A percentile compares a stretch with the other conserved stretches of the same genome.
Evolutionary conservation across 2,888 invertebrate genomes (phyloP).

Genomic region (Philereme transversata): DNA sequence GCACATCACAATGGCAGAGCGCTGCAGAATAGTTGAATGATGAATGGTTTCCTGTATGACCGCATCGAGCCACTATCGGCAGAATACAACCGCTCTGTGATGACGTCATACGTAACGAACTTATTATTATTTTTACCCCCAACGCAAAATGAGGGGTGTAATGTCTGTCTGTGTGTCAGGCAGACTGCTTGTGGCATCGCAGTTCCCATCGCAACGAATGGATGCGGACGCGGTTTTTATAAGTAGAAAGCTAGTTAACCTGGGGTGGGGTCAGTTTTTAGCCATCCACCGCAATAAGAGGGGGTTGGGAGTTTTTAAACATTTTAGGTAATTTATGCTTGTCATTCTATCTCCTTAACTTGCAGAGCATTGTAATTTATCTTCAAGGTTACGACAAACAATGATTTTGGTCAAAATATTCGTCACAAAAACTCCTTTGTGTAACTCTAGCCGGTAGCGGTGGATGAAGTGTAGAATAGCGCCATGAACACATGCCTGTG

Average conservation of each 20-base stretch:
- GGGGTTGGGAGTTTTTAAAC: no score
- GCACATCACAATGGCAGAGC: neutral
- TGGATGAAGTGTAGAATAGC: constrained; percentile 15
- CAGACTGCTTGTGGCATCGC: neutral
- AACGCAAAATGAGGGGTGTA: no score
- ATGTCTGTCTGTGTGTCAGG: neutral
- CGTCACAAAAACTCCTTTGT: constrained; percentile 34
- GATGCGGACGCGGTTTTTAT: no score
- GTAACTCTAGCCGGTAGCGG: constrained; percentile 31
- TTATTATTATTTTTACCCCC: no score
- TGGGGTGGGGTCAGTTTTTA: no score
- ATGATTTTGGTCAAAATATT: neutral
- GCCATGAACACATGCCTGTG: constrained; percentile 29
- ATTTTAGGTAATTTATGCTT: no score
- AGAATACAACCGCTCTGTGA: neutral
- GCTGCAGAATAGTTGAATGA: constrained; percentile 12
- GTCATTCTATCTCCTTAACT: neutral
- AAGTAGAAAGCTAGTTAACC: no score
- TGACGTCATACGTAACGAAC: neutral
- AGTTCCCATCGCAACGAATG: no score
- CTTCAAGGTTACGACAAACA: neutral
- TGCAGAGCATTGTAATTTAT: no score
- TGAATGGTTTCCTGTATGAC: constrained; percentile 17
- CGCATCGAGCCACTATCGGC: neutral
- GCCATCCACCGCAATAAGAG: no score